phyloP scores from a whole-genome alignment of 2,888 invertebrate genomes.

The Hydroisotoma schaefferi region DNA sequence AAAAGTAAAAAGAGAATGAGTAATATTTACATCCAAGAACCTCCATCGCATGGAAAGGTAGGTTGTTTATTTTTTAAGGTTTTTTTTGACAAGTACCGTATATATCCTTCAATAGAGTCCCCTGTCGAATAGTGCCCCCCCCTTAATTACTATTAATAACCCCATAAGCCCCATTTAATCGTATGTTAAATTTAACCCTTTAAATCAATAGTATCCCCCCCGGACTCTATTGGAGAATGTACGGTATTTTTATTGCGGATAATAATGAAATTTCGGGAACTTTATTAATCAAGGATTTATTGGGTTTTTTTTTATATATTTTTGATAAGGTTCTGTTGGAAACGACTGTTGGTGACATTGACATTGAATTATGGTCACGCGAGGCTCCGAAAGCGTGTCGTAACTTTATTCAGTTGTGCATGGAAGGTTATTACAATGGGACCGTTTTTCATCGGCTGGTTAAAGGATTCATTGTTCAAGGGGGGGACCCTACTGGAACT shows the following conservation, averaged over 20 bases:
- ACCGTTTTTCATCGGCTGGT: conserved; percentile 92
- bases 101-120: background rate
- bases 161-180: too few species aligned
- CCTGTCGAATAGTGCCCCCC: too few species aligned
- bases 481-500: conserved; percentile 95
- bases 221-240: too few species aligned
- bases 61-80: conserved; percentile 32
- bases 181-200: too few species aligned
- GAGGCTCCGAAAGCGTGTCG: conserved; percentile 92
- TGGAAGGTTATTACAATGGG: conserved; percentile 92
- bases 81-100: conserved; percentile 6
- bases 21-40: conserved; percentile 96
- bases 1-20: too few species aligned
- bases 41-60: conserved; percentile 92
- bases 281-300: background rate
- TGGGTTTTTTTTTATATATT: conserved; percentile 21
- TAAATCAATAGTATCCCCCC: too few species aligned
- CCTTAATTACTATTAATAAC: too few species aligned
- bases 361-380: conserved; percentile 93
- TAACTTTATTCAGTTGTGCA: conserved; percentile 91
- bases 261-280: too few species aligned
- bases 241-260: too few species aligned
- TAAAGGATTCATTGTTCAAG: conserved; percentile 90
- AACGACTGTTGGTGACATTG: conserved; percentile 93
- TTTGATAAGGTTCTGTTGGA: conserved; percentile 77